Percentiles rank a stretch among this genome's conserved stretches.
These are phyloP conservation scores for Microplitis mediator DNA, from an alignment of 1,140 invertebrate species.

Conservation along the genomic window DNA sequence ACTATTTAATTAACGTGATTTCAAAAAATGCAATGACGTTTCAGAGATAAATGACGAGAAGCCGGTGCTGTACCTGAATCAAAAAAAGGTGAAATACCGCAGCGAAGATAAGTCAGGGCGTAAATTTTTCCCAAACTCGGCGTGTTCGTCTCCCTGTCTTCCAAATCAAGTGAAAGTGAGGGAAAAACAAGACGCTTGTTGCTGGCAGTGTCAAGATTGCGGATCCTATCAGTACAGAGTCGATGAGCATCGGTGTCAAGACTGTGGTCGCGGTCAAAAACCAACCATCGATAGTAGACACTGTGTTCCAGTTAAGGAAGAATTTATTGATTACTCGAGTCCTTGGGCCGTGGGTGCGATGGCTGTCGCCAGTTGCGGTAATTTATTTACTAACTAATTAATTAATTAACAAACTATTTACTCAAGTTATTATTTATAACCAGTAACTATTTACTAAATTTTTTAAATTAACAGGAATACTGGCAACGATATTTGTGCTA, in stretches of 20 bases:
- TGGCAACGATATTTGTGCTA: conserved; percentile 67
- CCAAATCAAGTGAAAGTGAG: conserved; percentile 59
- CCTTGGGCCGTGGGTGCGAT: conserved; percentile 67
- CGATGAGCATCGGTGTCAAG: conserved; percentile 68
- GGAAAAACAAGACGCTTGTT: conserved; percentile 64
- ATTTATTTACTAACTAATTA: conserved; percentile 37
- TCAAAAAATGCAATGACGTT: background rate
- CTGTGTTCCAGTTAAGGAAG: conserved; percentile 63
- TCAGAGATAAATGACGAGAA: conserved; percentile 52
- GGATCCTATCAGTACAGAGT: conserved; percentile 67
- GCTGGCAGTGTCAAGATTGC: conserved; percentile 69
- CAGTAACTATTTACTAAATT: background rate
- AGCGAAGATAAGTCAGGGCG: conserved; percentile 25
- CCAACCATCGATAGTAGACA: conserved; percentile 50
- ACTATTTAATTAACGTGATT: background rate
- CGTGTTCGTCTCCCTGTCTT: conserved; percentile 59
- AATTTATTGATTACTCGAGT: conserved; percentile 65
- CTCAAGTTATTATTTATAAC: background rate
- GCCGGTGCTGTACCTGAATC: conserved; percentile 52
- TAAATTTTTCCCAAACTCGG: conserved; percentile 55
- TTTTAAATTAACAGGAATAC: conserved; percentile 44
- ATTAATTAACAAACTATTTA: background rate
- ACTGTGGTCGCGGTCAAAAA: conserved; percentile 63
- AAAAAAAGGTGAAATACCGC: conserved; percentile 47
- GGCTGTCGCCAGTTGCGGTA: conserved; percentile 49